Percentiles rank a stretch among this genome's conserved stretches.
Conservation (phyloP, 2,888 invertebrate species). For the Trachelus iudaicus region DNA sequence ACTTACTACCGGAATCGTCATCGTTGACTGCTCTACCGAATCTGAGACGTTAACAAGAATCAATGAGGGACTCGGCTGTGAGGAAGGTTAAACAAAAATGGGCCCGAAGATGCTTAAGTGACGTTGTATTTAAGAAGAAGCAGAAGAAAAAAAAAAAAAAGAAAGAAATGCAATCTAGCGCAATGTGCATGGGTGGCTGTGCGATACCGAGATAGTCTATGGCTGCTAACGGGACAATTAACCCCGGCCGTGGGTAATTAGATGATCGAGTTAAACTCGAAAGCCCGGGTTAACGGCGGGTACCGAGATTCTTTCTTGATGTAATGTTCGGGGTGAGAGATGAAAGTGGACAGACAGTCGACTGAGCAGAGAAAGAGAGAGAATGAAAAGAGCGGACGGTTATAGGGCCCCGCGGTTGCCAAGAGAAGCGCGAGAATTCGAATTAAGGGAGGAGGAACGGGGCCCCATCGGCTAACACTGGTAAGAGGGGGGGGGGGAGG, state of each 20-base stretch:
- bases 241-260: slow-evolving; percentile 56
- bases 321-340: slow-evolving; percentile 14
- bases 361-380: slow-evolving; percentile 11
- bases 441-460: slow-evolving; percentile 8
- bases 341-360: background rate
- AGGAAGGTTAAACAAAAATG: background rate
- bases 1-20: slow-evolving; percentile 6
- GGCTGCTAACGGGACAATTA: slow-evolving; percentile 59
- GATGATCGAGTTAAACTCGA: slow-evolving; percentile 60
- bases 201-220: background rate
- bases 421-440: background rate
- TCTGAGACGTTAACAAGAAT: background rate
- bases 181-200: background rate
- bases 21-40: background rate
- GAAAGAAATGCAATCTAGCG: background rate
- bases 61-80: background rate
- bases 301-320: slow-evolving; percentile 32
- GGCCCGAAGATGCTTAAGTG: background rate
- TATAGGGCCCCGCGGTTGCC: slow-evolving; percentile 5
- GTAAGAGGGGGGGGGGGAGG: too few relatives aligned
- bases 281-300: slow-evolving; percentile 46
- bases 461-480: background rate
- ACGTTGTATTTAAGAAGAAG: background rate
- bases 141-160: too few relatives aligned
- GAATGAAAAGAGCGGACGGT: slow-evolving; percentile 16